These are phyloP conservation scores for Philypnodon macrostomus DNA, from an alignment of 2,797 vertebrate species.

Conservation along the genomic window DNA sequence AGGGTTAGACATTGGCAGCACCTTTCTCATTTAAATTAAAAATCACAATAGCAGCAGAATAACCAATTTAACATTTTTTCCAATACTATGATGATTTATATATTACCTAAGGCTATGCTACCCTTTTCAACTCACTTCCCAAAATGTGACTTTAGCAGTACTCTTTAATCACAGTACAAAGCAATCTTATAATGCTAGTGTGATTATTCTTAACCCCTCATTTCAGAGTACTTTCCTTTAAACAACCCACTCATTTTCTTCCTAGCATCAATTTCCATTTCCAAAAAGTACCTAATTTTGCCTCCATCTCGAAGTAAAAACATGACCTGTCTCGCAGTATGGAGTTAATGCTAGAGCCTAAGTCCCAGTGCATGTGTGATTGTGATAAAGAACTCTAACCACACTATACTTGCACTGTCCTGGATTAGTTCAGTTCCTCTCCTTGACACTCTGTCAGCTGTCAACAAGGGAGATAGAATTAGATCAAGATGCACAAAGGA, in stretches of 20 bases:
- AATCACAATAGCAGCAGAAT: conserved; percentile 2
- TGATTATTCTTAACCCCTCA: conserved; percentile 7
- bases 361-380: conserved; percentile 62
- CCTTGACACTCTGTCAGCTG: conserved; percentile 39
- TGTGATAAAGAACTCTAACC: conserved; percentile 62
- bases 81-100: too few species aligned
- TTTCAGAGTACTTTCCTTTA: background rate
- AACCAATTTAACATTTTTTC: too few species aligned
- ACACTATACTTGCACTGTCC: conserved; percentile 67
- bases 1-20: too few species aligned
- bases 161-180: conserved; percentile 5
- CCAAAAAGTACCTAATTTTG: conserved; percentile 31
- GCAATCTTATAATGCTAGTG: background rate
- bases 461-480: conserved; percentile 35
- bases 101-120: too few species aligned
- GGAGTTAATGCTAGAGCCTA: conserved; percentile 44
- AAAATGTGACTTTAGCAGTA: conserved; percentile 1
- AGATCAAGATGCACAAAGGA: conserved; percentile 30
- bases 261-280: conserved; percentile 29
- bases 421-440: conserved; percentile 50
- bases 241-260: conserved; percentile 21
- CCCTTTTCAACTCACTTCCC: conserved; percentile 21
- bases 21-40: conserved; percentile 16
- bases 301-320: conserved; percentile 38
- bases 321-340: conserved; percentile 52